Evolutionary conservation across 2,888 invertebrate species (phyloP).

Genomic region (Apeira syringaria): DNA sequence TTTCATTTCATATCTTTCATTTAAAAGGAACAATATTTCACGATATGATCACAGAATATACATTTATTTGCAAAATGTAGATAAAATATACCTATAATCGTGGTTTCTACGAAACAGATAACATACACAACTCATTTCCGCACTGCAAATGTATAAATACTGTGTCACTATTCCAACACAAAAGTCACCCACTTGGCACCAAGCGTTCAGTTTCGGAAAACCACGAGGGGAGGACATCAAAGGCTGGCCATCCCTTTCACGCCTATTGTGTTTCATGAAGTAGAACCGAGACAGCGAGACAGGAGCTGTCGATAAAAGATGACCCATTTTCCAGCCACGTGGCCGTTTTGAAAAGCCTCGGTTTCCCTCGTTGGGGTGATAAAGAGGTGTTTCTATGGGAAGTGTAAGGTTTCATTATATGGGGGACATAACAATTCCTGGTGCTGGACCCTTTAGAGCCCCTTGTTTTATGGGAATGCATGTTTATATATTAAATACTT

Average conservation of each 20-base stretch:
- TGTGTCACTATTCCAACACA: conserved; percentile 2
- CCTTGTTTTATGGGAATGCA: conserved; percentile 3
- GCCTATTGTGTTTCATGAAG: conserved; percentile 28
- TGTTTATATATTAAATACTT: background rate
- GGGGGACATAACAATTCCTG: conserved; percentile 4
- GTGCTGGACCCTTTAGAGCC: background rate
- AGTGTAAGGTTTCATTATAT: conserved; percentile 8
- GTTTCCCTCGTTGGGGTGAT: conserved; percentile 21
- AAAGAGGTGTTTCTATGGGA: conserved; percentile 4
- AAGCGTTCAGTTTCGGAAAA: conserved; percentile 34
- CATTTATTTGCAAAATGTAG: conserved; percentile 13
- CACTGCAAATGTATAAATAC: background rate
- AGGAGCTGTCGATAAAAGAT: conserved; percentile 60
- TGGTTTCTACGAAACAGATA: conserved; percentile 51
- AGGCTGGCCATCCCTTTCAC: conserved; percentile 28
- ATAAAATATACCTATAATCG: conserved; percentile 37
- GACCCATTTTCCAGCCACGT: conserved; percentile 75
- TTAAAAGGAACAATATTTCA: no score
- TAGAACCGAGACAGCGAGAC: conserved; percentile 45
- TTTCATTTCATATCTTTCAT: no score
- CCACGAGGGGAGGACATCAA: conserved; percentile 34
- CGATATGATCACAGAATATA: conserved; percentile 1
- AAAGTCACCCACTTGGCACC: background rate
- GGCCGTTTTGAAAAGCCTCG: conserved; percentile 47
- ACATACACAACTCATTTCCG: conserved; percentile 24